A percentile compares a stretch with the other conserved stretches of the same genome.
Evolutionary conservation across 2,113 vertebrate genomes (phyloP).

Genomic region (Pangasianodon hypophthalmus): DNA sequence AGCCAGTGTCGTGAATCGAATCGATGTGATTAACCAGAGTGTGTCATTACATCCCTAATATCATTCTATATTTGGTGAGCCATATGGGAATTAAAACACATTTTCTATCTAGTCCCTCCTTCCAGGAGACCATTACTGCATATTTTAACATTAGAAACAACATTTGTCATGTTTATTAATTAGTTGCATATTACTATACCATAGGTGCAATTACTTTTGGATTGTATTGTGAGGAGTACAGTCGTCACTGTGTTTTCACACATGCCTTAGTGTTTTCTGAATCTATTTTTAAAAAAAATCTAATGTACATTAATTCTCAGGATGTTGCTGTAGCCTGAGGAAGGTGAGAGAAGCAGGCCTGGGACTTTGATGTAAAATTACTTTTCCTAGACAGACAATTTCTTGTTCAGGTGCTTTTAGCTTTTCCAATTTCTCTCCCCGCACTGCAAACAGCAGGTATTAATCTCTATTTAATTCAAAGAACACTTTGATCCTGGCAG

Average conservation of each 20-base stretch:
- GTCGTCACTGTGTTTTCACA: background rate
- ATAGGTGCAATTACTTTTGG: background rate
- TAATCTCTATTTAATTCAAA: conserved; percentile 46
- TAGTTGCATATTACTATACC: background rate
- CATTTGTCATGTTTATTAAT: background rate
- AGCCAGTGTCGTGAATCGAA: background rate
- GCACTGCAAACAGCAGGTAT: conserved; percentile 39
- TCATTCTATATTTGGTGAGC: background rate
- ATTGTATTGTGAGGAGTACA: background rate
- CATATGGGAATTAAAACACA: background rate
- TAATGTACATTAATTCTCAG: background rate
- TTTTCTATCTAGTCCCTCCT: background rate
- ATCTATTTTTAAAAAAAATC: background rate
- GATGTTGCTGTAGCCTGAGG: background rate
- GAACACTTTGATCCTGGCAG: conserved; percentile 17
- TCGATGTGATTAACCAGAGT: background rate
- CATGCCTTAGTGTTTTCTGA: background rate
- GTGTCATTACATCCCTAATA: background rate
- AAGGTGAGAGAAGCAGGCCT: background rate
- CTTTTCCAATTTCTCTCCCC: conserved; percentile 22
- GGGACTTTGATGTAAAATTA: background rate
- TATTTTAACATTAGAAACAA: background rate
- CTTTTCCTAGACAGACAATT: conserved; percentile 5
- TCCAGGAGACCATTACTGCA: background rate
- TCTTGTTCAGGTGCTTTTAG: background rate